phyloP scores from a whole-genome alignment of 2,888 invertebrate species.

The Schizotus pectinicornis region DNA sequence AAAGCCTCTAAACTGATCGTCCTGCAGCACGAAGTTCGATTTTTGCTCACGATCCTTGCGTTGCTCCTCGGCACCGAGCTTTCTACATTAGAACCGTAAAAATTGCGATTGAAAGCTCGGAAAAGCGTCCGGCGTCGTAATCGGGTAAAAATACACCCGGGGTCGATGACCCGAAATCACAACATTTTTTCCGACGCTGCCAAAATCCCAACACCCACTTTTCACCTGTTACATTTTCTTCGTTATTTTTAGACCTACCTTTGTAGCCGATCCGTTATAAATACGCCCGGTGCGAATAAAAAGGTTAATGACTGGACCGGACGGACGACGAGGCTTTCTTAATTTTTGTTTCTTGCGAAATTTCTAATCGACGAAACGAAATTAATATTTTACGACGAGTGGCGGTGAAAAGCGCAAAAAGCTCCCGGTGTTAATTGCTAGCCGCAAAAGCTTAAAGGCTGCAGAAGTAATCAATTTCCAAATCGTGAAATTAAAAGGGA shows the following conservation, averaged over 20 bases:
- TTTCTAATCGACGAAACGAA: no score
- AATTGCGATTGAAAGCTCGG: neutral
- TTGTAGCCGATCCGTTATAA: conserved; percentile 22
- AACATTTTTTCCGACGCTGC: conserved; percentile 25
- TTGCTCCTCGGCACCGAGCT: conserved; percentile 18
- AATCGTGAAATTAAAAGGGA: no score
- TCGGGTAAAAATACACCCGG: conserved; percentile 15
- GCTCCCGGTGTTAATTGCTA: no score
- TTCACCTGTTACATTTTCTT: conserved; percentile 27
- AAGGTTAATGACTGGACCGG: conserved; percentile 28
- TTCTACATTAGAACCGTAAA: conserved; percentile 3
- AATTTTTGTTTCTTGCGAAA: no score
- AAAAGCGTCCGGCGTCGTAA: conserved; percentile 1
- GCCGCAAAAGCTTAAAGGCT: no score
- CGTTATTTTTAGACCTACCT: conserved; percentile 25
- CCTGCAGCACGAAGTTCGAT: conserved; percentile 31
- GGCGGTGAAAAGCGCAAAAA: no score
- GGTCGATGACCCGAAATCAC: conserved; percentile 24
- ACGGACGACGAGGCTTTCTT: no score
- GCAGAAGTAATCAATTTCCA: no score
- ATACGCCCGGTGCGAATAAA: conserved; percentile 12
- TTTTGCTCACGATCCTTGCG: conserved; percentile 30
- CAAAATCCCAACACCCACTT: conserved; percentile 25
- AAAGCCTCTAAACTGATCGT: conserved; percentile 28
- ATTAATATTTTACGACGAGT: no score